Conservation (phyloP, 2,797 vertebrate species). For the Lophotriccus pileatus region DNA sequence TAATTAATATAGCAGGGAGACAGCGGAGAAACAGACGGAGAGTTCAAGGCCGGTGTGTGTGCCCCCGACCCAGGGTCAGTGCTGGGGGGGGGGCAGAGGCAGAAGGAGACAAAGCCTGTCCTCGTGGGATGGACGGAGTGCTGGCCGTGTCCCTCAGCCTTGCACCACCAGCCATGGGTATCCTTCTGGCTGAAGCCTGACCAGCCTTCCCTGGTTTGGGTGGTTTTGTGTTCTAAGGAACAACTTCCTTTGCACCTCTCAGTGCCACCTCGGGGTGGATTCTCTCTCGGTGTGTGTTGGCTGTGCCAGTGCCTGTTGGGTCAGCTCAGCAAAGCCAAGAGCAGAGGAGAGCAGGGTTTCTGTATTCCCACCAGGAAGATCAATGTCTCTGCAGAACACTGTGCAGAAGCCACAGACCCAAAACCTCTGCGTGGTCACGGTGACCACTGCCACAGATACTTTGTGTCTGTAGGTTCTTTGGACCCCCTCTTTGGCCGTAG, state of each 20-base stretch:
- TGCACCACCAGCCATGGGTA: background rate
- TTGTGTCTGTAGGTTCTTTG: fast-evolving
- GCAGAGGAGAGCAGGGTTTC: background rate
- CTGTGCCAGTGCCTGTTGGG: fast-evolving
- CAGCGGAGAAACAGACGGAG: constrained; percentile 62
- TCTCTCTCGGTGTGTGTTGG: fast-evolving
- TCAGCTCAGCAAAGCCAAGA: background rate
- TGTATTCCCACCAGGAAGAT: background rate
- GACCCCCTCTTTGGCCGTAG: fast-evolving
- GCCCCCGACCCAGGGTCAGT: background rate
- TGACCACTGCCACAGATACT: fast-evolving
- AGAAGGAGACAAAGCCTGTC: constrained; percentile 11
- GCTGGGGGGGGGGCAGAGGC: background rate
- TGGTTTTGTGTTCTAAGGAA: background rate
- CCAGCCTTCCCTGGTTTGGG: background rate
- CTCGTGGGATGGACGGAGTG: background rate
- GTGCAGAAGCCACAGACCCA: background rate
- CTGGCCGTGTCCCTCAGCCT: background rate
- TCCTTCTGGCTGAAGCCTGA: background rate
- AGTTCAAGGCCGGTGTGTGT: constrained; percentile 73
- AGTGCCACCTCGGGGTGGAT: fast-evolving
- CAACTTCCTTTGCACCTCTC: background rate
- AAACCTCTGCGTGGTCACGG: fast-evolving
- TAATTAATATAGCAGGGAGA: constrained; percentile 78
- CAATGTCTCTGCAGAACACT: background rate